These are phyloP conservation scores for Bubo bubo DNA, from an alignment of 2,113 vertebrate genomes.

Conservation along the genomic window DNA sequence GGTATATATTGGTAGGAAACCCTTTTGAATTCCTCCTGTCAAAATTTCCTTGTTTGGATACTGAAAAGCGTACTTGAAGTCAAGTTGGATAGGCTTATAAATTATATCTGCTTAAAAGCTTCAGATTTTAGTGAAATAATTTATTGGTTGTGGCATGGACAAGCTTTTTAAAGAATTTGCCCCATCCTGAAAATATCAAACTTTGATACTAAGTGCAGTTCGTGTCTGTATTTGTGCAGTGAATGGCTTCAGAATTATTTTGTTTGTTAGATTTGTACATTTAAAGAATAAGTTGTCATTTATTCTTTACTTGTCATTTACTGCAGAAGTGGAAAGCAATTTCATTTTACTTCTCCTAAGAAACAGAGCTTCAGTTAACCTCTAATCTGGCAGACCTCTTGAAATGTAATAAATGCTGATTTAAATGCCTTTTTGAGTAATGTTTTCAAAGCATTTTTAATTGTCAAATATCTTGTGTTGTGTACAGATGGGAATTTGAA, in stretches of 20 bases:
- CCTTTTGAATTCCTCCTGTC: not conserved
- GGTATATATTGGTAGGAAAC: not conserved
- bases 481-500: constrained; percentile 95
- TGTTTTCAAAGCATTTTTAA: not conserved
- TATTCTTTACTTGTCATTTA: not conserved
- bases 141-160: not conserved
- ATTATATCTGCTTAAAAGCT: not conserved
- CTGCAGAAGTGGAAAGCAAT: not conserved
- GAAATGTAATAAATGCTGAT: not conserved
- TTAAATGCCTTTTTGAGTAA: not conserved
- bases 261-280: not conserved
- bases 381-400: not conserved
- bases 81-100: not conserved
- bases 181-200: not conserved
- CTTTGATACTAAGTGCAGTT: not conserved
- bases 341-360: not conserved
- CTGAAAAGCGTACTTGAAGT: not conserved
- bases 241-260: not conserved
- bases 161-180: not conserved
- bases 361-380: not conserved
- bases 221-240: not conserved
- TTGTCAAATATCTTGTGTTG: constrained; percentile 11
- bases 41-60: not conserved
- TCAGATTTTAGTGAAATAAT: not conserved
- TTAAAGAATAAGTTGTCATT: not conserved